These are phyloP conservation scores for Anoplophora glabripennis DNA, from an alignment of 1,140 invertebrate genomes.

Conservation along the genomic window DNA sequence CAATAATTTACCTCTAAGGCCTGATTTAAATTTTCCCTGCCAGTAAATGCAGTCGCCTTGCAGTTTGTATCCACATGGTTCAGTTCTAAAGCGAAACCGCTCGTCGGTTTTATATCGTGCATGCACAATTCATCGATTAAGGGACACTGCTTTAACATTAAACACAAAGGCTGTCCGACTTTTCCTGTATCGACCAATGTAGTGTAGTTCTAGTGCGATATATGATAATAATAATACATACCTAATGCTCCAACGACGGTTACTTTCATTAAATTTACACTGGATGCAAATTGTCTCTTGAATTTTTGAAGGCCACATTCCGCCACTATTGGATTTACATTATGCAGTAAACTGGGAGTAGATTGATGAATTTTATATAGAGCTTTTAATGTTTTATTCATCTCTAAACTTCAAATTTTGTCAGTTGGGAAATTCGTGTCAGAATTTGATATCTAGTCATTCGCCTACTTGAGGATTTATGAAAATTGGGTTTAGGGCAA, in stretches of 20 bases:
- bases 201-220: not conserved
- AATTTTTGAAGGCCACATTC: not conserved
- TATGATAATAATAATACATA: constrained; percentile 7
- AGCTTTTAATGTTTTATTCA: no score
- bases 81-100: constrained; percentile 57
- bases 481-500: no score
- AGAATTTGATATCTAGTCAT: no score
- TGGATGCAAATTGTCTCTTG: not conserved
- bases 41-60: constrained; percentile 60
- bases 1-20: constrained; percentile 47
- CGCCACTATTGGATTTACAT: no score
- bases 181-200: constrained; percentile 24
- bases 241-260: constrained; percentile 35
- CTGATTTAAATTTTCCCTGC: constrained; percentile 43
- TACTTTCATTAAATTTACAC: constrained; percentile 31
- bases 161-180: constrained; percentile 52
- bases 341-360: no score
- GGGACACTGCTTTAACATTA: constrained; percentile 59
- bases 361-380: no score
- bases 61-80: constrained; percentile 60
- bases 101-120: constrained; percentile 53
- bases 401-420: no score
- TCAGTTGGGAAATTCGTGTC: no score
- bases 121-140: constrained; percentile 60
- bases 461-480: no score